Evolutionary conservation across 2,888 invertebrate species (phyloP).

Genomic region (Nudaria mundana): DNA sequence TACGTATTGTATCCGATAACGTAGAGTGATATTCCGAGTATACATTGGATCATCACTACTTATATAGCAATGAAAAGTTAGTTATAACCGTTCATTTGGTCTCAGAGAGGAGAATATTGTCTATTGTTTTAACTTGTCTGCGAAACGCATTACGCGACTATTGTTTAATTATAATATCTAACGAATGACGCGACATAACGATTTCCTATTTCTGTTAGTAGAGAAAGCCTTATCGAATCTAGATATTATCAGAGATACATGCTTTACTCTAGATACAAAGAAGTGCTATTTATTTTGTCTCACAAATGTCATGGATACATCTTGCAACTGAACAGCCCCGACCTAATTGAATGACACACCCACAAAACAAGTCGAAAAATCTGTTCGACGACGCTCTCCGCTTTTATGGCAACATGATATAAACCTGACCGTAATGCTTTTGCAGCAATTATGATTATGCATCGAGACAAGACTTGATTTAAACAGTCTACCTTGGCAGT

Average conservation of each 20-base stretch:
- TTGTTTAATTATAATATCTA: slow-evolving; percentile 28
- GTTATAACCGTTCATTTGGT: slow-evolving; percentile 1
- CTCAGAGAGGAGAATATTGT: slow-evolving; percentile 18
- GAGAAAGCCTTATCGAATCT: slow-evolving; percentile 33
- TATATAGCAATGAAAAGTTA: too few species aligned
- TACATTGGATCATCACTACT: too few species aligned
- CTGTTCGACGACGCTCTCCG: slow-evolving; percentile 41
- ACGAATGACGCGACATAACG: slow-evolving; percentile 33
- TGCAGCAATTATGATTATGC: slow-evolving; percentile 43
- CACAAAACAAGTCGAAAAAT: slow-evolving; percentile 43
- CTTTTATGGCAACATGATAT: slow-evolving; percentile 57
- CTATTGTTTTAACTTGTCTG: slow-evolving; percentile 25
- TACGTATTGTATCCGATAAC: too few species aligned
- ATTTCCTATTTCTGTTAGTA: slow-evolving; percentile 32
- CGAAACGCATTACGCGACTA: slow-evolving; percentile 26
- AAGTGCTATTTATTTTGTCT: slow-evolving; percentile 41
- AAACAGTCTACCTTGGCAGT: slow-evolving; percentile 36
- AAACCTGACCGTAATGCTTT: slow-evolving; percentile 51
- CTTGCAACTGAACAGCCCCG: slow-evolving; percentile 26
- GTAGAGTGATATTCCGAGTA: too few species aligned
- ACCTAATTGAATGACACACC: slow-evolving; percentile 43
- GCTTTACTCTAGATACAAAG: slow-evolving; percentile 26
- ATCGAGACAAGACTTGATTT: slow-evolving; percentile 37
- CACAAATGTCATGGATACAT: slow-evolving; percentile 37
- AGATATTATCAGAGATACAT: slow-evolving; percentile 31